phyloP scores from a whole-genome alignment of 2,113 vertebrate species.

The Rhynchopsitta pachyrhyncha region DNA sequence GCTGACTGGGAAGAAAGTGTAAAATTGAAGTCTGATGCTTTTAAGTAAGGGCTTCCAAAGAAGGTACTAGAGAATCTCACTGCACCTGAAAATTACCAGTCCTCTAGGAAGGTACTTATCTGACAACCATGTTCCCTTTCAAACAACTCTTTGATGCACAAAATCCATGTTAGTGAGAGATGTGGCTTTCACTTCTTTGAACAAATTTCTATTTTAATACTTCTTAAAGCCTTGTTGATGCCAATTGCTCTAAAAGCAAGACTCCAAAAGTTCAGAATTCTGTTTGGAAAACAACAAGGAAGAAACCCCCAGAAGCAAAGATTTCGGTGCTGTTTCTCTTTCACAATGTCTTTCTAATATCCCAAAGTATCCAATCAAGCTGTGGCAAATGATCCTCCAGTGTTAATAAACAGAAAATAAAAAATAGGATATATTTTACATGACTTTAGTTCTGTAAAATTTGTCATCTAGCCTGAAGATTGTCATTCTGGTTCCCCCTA shows the following conservation, averaged over 20 bases:
- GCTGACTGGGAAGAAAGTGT: not conserved
- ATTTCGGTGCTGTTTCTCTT: not conserved
- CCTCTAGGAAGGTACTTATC: not conserved
- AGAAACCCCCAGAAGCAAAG: not conserved
- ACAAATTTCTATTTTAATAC: not conserved
- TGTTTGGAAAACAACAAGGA: not conserved
- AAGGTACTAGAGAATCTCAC: not conserved
- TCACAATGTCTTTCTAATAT: not conserved
- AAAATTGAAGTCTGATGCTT: not conserved
- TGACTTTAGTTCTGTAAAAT: not conserved
- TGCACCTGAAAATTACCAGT: not conserved
- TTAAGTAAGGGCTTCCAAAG: not conserved
- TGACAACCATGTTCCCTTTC: not conserved
- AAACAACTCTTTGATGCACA: not conserved
- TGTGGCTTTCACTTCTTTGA: not conserved
- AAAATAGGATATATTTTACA: not conserved
- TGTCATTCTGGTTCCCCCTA: not conserved
- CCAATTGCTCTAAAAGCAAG: not conserved
- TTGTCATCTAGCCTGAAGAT: not conserved
- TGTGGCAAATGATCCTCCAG: not conserved
- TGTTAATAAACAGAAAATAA: not conserved
- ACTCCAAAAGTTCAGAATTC: not conserved
- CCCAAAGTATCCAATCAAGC: not conserved
- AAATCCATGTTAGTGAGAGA: not conserved
- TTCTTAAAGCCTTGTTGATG: not conserved